phyloP scores from a whole-genome alignment of 2,113 vertebrate species.

The Phoenicopterus ruber region DNA sequence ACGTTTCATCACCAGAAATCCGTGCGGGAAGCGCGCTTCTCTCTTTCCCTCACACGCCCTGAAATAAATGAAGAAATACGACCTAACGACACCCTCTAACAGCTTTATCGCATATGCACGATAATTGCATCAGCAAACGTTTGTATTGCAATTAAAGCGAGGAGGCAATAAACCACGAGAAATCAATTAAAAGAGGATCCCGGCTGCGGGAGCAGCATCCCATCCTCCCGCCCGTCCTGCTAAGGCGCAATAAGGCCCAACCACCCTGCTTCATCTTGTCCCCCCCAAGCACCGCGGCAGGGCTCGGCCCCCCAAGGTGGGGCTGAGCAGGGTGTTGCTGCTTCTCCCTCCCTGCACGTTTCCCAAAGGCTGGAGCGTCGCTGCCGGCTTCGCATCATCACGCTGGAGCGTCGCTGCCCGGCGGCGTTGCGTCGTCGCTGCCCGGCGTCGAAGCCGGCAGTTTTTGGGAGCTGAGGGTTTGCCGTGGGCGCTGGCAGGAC shows the following conservation, averaged over 20 bases:
- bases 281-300: too few species aligned
- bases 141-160: slow-evolving; percentile 8
- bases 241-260: background rate
- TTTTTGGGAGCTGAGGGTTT: background rate
- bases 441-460: background rate
- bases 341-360: background rate
- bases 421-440: fast-evolving
- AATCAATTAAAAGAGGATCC: slow-evolving; percentile 25
- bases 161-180: background rate
- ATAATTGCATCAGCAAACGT: slow-evolving; percentile 5
- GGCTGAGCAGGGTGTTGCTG: background rate
- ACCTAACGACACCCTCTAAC: background rate
- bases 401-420: background rate
- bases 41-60: background rate
- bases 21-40: background rate
- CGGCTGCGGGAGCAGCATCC: background rate
- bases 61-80: background rate
- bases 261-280: background rate
- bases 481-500: background rate
- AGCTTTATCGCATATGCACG: background rate
- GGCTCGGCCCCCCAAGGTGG: too few species aligned
- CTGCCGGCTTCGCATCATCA: fast-evolving
- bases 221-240: background rate
- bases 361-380: background rate
- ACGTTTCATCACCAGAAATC: background rate